Percentiles rank a stretch among this genome's conserved stretches.
Evolutionary conservation across 2,888 invertebrate species (phyloP).

Genomic region (Adelognathus sp.): DNA sequence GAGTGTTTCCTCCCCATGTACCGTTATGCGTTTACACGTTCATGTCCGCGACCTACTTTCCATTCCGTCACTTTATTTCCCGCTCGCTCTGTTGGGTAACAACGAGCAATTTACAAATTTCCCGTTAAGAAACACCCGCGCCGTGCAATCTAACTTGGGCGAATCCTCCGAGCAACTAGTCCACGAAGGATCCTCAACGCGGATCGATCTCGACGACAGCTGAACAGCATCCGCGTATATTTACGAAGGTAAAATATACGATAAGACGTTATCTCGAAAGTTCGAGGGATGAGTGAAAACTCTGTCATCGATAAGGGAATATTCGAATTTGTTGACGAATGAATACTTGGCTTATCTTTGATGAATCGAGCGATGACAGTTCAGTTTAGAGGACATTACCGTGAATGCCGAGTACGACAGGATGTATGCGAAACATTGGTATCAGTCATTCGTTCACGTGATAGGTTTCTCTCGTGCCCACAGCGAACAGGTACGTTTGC

Average conservation of each 20-base stretch:
- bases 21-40: constrained; percentile 3
- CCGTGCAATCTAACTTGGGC: constrained; percentile 15
- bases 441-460: no score
- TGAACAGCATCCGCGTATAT: constrained; percentile 24
- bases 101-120: constrained; percentile 36
- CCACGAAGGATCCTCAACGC: not conserved
- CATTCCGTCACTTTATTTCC: not conserved
- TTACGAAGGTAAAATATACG: not conserved
- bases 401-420: not conserved
- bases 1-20: not conserved
- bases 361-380: not conserved
- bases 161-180: constrained; percentile 3
- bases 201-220: not conserved
- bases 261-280: not conserved
- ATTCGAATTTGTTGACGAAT: constrained; percentile 13
- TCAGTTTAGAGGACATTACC: not conserved
- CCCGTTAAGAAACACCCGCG: constrained; percentile 14
- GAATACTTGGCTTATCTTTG: not conserved
- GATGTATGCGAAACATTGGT: not conserved
- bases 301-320: not conserved
- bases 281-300: not conserved
- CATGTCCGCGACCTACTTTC: constrained; percentile 37
- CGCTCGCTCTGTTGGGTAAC: no score
- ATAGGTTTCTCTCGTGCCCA: no score
- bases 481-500: no score